Percentiles rank a stretch among this genome's conserved stretches.
These are phyloP conservation scores for Eupithecia abbreviata DNA, from an alignment of 2,888 invertebrate genomes.

Conservation along the genomic window DNA sequence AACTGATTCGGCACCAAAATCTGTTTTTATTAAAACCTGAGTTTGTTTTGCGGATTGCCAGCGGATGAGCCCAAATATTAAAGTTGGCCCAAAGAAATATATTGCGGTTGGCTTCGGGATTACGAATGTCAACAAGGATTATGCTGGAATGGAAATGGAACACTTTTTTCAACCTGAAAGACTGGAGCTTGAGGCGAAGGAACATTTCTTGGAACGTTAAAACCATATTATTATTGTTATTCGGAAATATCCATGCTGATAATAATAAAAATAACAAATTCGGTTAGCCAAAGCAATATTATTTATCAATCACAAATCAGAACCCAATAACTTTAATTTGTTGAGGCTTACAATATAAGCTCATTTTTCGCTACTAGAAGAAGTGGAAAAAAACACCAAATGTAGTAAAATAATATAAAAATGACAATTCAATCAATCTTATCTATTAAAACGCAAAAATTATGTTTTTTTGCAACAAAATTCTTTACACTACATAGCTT, in stretches of 20 bases:
- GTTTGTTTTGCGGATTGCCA: constrained; percentile 57
- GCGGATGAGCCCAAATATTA: constrained; percentile 73
- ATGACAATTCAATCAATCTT: background rate
- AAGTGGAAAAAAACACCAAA: background rate
- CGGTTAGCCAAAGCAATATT: background rate
- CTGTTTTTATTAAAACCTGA: constrained; percentile 66
- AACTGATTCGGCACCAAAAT: constrained; percentile 53
- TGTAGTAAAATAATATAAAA: background rate
- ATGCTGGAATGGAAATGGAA: constrained; percentile 25
- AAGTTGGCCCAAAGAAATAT: constrained; percentile 74
- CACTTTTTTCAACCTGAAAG: constrained; percentile 14
- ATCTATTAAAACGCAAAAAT: background rate
- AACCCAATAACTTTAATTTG: background rate
- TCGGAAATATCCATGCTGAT: background rate
- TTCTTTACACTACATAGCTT: no score
- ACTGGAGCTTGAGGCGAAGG: background rate
- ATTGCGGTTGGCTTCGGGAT: constrained; percentile 68
- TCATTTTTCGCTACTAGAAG: background rate
- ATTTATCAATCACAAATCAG: background rate
- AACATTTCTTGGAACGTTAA: background rate
- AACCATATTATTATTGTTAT: background rate
- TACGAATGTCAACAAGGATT: constrained; percentile 63
- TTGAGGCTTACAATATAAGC: background rate
- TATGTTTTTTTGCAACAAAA: background rate
- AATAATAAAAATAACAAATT: background rate